Conservation (phyloP, 2,888 invertebrate species). For the Lepidochrysops patricia region DNA sequence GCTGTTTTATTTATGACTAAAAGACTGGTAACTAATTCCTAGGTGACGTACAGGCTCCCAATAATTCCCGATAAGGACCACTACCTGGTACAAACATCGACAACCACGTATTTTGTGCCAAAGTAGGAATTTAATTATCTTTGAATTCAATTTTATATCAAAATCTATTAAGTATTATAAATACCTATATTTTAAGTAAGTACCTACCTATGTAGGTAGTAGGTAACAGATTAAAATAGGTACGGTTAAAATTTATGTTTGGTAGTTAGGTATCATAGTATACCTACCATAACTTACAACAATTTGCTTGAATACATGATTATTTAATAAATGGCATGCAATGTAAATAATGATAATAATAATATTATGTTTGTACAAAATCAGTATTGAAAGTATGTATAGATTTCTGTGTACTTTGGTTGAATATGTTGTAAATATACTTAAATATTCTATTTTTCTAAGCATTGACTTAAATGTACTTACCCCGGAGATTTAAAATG, state of each 20-base stretch:
- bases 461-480: background rate
- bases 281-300: background rate
- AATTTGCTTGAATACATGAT: background rate
- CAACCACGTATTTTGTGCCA: background rate
- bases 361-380: constrained; percentile 9
- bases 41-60: too few species aligned
- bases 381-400: constrained; percentile 6
- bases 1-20: background rate
- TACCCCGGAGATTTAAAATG: background rate
- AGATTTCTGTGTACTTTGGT: background rate
- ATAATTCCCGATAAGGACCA: too few species aligned
- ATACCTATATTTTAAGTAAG: background rate
- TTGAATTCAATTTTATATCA: background rate
- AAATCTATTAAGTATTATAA: background rate
- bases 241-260: too few species aligned
- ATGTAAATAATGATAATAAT: too few species aligned
- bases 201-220: background rate
- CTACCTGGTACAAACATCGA: too few species aligned
- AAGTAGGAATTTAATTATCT: background rate
- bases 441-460: background rate
- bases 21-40: too few species aligned
- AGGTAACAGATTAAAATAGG: too few species aligned
- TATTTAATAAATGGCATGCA: background rate
- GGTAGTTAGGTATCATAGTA: too few species aligned
- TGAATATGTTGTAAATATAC: constrained; percentile 1